Conservation (phyloP, 2,797 vertebrate species). For the Micromesistius poutassou region DNA sequence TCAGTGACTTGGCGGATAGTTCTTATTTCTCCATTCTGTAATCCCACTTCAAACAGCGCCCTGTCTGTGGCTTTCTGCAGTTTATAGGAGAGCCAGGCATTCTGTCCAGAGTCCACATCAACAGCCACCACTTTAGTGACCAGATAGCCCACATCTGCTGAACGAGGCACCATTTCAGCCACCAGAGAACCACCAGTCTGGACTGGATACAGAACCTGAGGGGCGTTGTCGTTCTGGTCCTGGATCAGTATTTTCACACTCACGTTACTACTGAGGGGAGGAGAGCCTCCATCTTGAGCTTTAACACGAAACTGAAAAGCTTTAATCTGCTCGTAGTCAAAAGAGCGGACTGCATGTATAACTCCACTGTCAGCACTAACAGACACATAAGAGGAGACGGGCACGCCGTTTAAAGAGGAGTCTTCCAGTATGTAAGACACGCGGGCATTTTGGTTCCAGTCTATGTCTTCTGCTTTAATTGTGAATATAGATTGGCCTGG, state of each 20-base stretch:
- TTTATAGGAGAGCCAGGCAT: constrained; percentile 34
- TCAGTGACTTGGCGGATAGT: constrained; percentile 63
- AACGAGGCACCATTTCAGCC: constrained; percentile 50
- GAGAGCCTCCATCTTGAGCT: too few species aligned
- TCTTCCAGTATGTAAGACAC: constrained; percentile 54
- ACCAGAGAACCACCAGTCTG: constrained; percentile 33
- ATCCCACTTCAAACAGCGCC: constrained; percentile 67
- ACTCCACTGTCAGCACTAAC: too few species aligned
- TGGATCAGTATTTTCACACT: too few species aligned
- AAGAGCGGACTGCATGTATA: too few species aligned
- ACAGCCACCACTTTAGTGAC: constrained; percentile 51
- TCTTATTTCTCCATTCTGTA: constrained; percentile 67
- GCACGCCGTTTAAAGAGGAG: constrained; percentile 36
- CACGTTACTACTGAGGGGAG: too few species aligned
- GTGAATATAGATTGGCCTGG: constrained; percentile 47
- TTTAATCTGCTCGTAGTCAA: too few species aligned
- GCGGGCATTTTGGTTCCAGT: constrained; percentile 50
- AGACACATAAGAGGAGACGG: constrained; percentile 57
- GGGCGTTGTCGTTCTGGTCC: too few species aligned
- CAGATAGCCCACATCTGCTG: constrained; percentile 45
- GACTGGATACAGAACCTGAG: constrained; percentile 32
- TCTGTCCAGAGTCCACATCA: constrained; percentile 18
- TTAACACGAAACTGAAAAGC: too few species aligned
- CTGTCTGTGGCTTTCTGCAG: constrained; percentile 66
- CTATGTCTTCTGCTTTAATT: constrained; percentile 35